Base-by-base conservation (phyloP, 2,797 vertebrate genomes). In the Argya squamiceps region DNA sequence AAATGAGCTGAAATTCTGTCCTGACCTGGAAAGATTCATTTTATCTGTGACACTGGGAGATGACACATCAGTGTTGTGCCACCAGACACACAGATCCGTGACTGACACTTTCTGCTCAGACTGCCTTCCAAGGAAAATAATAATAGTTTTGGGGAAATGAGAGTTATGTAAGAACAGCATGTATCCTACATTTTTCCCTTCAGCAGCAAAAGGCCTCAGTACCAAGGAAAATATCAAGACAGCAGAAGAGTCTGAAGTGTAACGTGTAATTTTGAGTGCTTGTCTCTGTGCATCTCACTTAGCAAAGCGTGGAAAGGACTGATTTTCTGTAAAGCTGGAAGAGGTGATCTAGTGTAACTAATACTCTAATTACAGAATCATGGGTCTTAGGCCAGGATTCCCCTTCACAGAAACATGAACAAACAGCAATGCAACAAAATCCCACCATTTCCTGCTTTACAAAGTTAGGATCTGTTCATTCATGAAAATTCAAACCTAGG, bases 101-200 rank as follows among this genome's bases (percentile, higher is more conserved):
- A 95, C 23, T 89, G 96, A 94, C 91, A 55, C 58, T 50, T 80
- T 81, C 82, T 76, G 77, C 59, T 75, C 88, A 62, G 50, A 46
- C 36, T 3, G 43, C n/a, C 62, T 94, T 90, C 88, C 91, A 92
- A 92, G 63, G 50, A 90, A 97, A 97, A 94, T 85, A 92, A 85
- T 68, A 56, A 92, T 27, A 74, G 85, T 94, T 92, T 46, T 32
- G 69, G 92, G 92, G 83, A 82, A 95, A 74, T 0, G 13, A 77
- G 3, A 92, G 85, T 94, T 88, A 32, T 43, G 76, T 75, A 75
- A 73, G 80, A 89, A 91, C 95, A 96, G 85, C 92, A n/a, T 24
- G 88, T 41, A 92, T 84, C 84, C 92, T 71, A 15, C 71, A 56
- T 86, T 97, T 83, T 90, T 88, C 92, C 89, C 68, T 88, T 90